A percentile compares a stretch with the other conserved stretches of the same genome.
phyloP scores from a whole-genome alignment of 2,113 vertebrate genomes.

The Scomber scombrus region DNA sequence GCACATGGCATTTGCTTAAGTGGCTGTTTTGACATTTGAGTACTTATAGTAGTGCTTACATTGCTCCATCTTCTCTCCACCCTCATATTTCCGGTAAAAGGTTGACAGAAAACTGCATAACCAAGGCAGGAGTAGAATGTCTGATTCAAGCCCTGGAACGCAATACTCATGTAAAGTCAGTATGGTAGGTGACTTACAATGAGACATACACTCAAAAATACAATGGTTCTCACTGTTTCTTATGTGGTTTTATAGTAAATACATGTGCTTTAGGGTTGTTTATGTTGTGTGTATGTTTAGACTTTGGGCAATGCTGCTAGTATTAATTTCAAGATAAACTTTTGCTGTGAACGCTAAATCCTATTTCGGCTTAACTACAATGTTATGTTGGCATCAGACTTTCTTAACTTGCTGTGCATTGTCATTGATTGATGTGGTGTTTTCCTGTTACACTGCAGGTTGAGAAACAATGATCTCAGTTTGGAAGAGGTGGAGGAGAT shows the following conservation, averaged over 20 bases:
- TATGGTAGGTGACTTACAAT: conserved; percentile 83
- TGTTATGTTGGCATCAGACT: neutral
- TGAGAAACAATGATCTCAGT: conserved; percentile 86
- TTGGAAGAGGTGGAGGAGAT: conserved; percentile 81
- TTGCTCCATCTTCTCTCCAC: conserved; percentile 8
- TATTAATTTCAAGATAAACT: neutral
- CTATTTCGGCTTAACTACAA: neutral
- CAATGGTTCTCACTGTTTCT: neutral
- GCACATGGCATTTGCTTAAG: neutral
- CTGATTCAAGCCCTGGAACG: conserved; percentile 83
- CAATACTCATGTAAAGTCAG: conserved; percentile 82
- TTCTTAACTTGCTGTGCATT: neutral
- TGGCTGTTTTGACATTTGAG: neutral
- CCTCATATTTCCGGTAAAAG: conserved; percentile 74
- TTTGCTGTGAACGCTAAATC: neutral
- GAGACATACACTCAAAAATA: neutral
- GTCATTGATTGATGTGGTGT: neutral
- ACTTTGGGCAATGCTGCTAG: conserved; percentile 1
- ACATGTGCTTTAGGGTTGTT: neutral
- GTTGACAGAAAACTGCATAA: conserved; percentile 88
- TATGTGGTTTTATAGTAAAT: neutral
- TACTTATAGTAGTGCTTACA: neutral
- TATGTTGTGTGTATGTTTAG: neutral
- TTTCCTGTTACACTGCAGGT: conserved; percentile 75
- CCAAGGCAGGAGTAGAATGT: conserved; percentile 83